Evolutionary conservation across 2,888 invertebrate species (phyloP).

Genomic region (Callyntrura guangdongensis): DNA sequence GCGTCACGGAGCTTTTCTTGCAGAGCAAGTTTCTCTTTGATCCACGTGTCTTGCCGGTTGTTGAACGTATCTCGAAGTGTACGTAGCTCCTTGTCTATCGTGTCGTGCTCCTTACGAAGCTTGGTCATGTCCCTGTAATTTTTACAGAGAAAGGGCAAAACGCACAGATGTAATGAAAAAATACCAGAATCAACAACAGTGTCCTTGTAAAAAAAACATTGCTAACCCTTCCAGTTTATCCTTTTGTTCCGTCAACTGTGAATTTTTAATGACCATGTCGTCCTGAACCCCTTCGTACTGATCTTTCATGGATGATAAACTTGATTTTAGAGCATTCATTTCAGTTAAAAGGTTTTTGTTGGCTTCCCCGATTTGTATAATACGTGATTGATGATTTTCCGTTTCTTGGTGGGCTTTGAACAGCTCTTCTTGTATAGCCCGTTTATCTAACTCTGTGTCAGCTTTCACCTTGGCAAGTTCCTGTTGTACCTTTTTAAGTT

Average conservation of each 20-base stretch:
- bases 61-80: slow-evolving; percentile 89
- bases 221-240: slow-evolving; percentile 91
- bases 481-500: slow-evolving; percentile 82
- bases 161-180: too few species aligned
- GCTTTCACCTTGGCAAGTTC: slow-evolving; percentile 83
- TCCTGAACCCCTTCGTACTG: slow-evolving; percentile 94
- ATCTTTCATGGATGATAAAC: slow-evolving; percentile 88
- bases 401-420: slow-evolving; percentile 91
- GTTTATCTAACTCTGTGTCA: slow-evolving; percentile 79
- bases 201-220: not conserved
- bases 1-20: slow-evolving; percentile 87
- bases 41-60: slow-evolving; percentile 90
- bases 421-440: slow-evolving; percentile 90
- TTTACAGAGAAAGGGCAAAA: not conserved
- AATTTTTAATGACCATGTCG: slow-evolving; percentile 94
- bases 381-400: slow-evolving; percentile 87
- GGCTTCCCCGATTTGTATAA: slow-evolving; percentile 82
- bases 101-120: slow-evolving; percentile 89
- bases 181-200: not conserved
- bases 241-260: slow-evolving; percentile 93
- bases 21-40: slow-evolving; percentile 89
- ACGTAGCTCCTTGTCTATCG: slow-evolving; percentile 89
- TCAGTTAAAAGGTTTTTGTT: slow-evolving; percentile 82
- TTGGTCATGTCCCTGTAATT: slow-evolving; percentile 86
- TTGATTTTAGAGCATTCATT: slow-evolving; percentile 81